Percentiles rank a stretch among this genome's conserved stretches.
phyloP scores from a whole-genome alignment of 2,113 vertebrate genomes.

The Himantopus leucocephalus region DNA sequence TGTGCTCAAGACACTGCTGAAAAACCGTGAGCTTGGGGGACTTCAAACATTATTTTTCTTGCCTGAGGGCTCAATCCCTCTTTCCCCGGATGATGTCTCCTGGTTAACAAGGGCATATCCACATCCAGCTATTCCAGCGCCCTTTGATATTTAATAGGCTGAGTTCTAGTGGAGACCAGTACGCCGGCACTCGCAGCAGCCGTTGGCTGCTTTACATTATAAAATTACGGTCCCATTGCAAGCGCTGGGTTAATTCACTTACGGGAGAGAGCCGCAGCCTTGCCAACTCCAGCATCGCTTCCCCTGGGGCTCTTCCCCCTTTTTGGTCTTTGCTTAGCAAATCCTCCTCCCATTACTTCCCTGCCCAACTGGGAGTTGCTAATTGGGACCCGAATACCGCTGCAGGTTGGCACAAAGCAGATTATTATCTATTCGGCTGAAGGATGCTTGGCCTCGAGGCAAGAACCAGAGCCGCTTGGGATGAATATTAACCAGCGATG shows the following conservation, averaged over 20 bases:
- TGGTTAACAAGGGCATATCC: background rate
- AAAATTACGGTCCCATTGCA: background rate
- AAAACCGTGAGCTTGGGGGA: background rate
- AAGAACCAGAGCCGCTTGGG: background rate
- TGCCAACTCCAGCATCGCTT: background rate
- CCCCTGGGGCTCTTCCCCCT: background rate
- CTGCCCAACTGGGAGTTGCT: background rate
- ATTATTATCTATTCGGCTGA: background rate
- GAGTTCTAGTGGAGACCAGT: background rate
- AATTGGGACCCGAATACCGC: fast-evolving
- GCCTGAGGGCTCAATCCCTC: slow-evolving; percentile 10
- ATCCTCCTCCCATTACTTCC: background rate
- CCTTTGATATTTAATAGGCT: slow-evolving; percentile 26
- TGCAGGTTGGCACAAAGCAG: background rate
- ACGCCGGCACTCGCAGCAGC: background rate
- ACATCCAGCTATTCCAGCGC: background rate
- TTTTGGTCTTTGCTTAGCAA: background rate
- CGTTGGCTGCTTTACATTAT: background rate
- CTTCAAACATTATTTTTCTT: background rate
- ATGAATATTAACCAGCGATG: background rate
- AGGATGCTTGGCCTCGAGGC: background rate
- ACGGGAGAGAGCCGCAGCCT: background rate
- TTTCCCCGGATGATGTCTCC: background rate
- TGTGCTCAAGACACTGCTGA: background rate
- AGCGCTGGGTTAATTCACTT: background rate